These are phyloP conservation scores for Anneissia japonica DNA, from an alignment of 35 echinoderm and acorn worm genomes.

Conservation along the genomic window DNA sequence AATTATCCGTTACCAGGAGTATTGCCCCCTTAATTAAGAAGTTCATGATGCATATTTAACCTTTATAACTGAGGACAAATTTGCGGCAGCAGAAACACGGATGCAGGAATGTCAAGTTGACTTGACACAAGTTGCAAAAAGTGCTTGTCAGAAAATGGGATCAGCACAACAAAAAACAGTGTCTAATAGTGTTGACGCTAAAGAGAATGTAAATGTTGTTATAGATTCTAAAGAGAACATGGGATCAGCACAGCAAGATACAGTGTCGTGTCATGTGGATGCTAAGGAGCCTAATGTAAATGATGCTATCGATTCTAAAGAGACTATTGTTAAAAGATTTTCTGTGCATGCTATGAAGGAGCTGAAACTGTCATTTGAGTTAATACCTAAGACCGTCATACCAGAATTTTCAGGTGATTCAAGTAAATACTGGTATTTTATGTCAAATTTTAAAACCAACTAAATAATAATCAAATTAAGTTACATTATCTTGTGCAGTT, in stretches of 20 bases:
- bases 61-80: slow-evolving; percentile 10
- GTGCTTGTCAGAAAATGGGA: not conserved
- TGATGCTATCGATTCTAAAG: not conserved
- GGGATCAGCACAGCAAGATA: not conserved
- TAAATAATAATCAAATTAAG: slow-evolving; percentile 4
- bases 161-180: not conserved
- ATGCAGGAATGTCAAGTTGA: slow-evolving; percentile 37
- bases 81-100: slow-evolving; percentile 16
- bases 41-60: not conserved
- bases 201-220: not conserved
- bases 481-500: slow-evolving; percentile 24
- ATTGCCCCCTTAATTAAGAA: too few relatives aligned
- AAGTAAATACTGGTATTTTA: slow-evolving; percentile 36
- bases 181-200: not conserved
- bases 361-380: slow-evolving; percentile 24
- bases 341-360: slow-evolving; percentile 13
- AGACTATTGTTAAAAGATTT: not conserved
- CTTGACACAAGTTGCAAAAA: not conserved
- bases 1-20: too few relatives aligned
- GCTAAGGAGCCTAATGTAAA: not conserved
- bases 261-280: not conserved
- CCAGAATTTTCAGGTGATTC: slow-evolving; percentile 32
- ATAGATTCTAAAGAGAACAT: not conserved
- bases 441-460: slow-evolving; percentile 25
- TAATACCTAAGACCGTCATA: slow-evolving; percentile 27